These are phyloP conservation scores for Agrilus planipennis DNA, from an alignment of 1,140 invertebrate genomes.

Conservation along the genomic window DNA sequence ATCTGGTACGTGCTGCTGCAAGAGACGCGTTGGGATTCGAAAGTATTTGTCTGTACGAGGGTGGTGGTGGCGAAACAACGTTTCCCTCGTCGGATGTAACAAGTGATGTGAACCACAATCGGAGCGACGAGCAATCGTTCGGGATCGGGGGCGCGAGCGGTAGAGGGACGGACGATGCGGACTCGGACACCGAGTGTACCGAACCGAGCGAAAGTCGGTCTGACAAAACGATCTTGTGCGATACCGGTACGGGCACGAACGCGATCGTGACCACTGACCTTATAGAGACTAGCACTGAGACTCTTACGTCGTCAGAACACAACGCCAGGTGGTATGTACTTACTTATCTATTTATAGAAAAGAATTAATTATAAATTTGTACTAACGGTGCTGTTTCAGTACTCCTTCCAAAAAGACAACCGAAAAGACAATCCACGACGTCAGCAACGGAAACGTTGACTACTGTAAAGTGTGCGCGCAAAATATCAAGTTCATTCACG, in stretches of 20 bases:
- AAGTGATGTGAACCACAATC: constrained; percentile 10
- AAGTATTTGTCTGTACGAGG: neutral
- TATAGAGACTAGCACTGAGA: constrained; percentile 5
- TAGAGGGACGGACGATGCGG: constrained; percentile 21
- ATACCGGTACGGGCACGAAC: neutral
- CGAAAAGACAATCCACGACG: constrained; percentile 18
- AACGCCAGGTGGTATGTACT: too few relatives aligned
- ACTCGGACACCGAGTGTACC: constrained; percentile 31
- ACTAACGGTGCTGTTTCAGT: too few relatives aligned
- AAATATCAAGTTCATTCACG: constrained; percentile 17
- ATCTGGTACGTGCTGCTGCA: neutral
- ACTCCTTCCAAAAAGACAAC: too few relatives aligned
- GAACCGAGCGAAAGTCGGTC: constrained; percentile 30
- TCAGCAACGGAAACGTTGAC: constrained; percentile 15
- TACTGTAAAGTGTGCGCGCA: constrained; percentile 20
- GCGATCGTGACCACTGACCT: constrained; percentile 5
- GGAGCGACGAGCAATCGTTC: too few relatives aligned
- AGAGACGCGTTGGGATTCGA: neutral
- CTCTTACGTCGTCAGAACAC: constrained; percentile 2
- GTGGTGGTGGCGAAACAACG: constrained; percentile 1
- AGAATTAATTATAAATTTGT: too few relatives aligned
- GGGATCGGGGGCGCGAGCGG: too few relatives aligned
- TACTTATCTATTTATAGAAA: too few relatives aligned
- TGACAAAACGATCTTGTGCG: constrained; percentile 19
- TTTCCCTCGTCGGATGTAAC: neutral